Conservation (phyloP, 2,888 invertebrate species). For the Alviniconcha strummeri region DNA sequence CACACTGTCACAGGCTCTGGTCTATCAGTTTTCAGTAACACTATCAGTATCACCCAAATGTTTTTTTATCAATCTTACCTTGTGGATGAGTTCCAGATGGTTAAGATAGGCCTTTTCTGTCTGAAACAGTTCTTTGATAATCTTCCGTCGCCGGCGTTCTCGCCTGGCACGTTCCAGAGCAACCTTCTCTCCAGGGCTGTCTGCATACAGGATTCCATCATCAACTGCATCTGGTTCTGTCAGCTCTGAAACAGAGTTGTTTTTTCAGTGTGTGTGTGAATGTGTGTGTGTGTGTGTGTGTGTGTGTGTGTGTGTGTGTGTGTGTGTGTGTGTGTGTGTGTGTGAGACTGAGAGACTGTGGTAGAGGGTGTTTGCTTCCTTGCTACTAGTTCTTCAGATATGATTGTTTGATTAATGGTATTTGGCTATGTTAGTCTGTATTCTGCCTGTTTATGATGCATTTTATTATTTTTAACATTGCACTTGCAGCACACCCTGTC, state of each 20-base stretch:
- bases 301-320: slow-evolving; percentile 2
- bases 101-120: slow-evolving; percentile 83
- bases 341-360: background rate
- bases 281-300: slow-evolving; percentile 11
- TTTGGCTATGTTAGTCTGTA: too few relatives aligned
- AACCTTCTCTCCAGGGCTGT: slow-evolving; percentile 43
- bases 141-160: slow-evolving; percentile 73
- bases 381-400: background rate
- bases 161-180: slow-evolving; percentile 49
- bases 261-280: background rate
- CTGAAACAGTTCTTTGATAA: slow-evolving; percentile 81
- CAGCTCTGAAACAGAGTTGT: background rate
- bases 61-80: slow-evolving; percentile 68
- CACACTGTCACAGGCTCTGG: too few relatives aligned
- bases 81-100: slow-evolving; percentile 81
- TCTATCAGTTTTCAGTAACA: too few relatives aligned
- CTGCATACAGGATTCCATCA: slow-evolving; percentile 38
- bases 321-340: slow-evolving; percentile 11
- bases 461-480: too few relatives aligned
- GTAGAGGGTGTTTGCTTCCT: background rate
- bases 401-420: background rate
- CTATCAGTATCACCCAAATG: too few relatives aligned
- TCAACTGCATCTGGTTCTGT: slow-evolving; percentile 28
- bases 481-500: too few relatives aligned
- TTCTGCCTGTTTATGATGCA: too few relatives aligned